Evolutionary conservation across 1,140 invertebrate species (phyloP).

Genomic region (Drosophila sulfurigaster): DNA sequence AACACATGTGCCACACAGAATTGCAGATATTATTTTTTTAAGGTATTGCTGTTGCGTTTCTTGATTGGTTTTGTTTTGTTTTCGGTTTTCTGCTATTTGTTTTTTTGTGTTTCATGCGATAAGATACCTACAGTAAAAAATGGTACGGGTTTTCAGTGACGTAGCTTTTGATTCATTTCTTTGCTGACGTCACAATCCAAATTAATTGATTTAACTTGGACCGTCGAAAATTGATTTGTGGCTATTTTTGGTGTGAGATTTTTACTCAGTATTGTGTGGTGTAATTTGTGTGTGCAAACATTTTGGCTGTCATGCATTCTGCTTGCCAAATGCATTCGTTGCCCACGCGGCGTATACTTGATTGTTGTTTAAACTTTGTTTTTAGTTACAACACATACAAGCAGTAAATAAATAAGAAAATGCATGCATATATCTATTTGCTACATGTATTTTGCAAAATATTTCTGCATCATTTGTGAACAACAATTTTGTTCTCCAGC

Average conservation of each 20-base stretch:
- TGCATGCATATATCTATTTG: neutral
- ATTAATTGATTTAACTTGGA: constrained; percentile 4
- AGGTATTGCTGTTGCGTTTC: constrained; percentile 14
- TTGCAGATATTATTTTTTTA: constrained; percentile 51
- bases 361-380: constrained; percentile 57
- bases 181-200: constrained; percentile 36
- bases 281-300: constrained; percentile 29
- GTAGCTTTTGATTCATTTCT: neutral
- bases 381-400: constrained; percentile 58
- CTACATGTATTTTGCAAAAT: constrained; percentile 22
- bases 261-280: constrained; percentile 19
- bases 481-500: constrained; percentile 30
- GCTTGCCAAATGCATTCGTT: constrained; percentile 53
- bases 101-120: neutral
- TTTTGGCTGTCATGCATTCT: constrained; percentile 24
- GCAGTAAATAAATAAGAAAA: constrained; percentile 50
- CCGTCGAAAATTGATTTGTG: constrained; percentile 32
- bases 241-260: constrained; percentile 13
- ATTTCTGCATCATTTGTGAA: constrained; percentile 39
- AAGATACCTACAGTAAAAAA: too few species aligned
- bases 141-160: neutral
- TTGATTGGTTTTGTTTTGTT: constrained; percentile 10
- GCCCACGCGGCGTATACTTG: constrained; percentile 65
- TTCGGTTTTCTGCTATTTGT: neutral
- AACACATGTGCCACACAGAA: constrained; percentile 64